Base-by-base conservation (phyloP, 2,888 invertebrate genomes). In the Spodoptera littoralis region DNA sequence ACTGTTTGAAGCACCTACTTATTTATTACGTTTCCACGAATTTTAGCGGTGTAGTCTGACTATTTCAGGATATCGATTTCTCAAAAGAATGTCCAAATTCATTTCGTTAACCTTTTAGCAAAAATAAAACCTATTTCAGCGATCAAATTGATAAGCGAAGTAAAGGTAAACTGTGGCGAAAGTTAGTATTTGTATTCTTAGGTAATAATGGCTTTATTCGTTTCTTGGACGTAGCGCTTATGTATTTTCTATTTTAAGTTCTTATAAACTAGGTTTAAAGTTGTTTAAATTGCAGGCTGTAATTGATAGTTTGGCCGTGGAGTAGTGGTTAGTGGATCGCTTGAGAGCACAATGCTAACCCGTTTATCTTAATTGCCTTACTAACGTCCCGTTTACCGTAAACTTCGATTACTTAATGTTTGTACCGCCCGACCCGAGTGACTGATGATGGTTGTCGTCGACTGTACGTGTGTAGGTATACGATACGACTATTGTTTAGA, bases 381-480 rank as follows among this genome's bases (percentile, higher is more conserved):
- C 65, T 64, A 60, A 64, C 59, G 47, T 59, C 49, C 65, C 64
- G 48, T 47, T 64, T 50, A 60, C 60, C 66, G 67, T 77, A 71
- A 77, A 77, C 56, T 70, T 68, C 62, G 67, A 77, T 74, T 73
- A 76, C 60, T 67, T 73, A 70, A 64, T 73, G 70, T 60, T 36
- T 51, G 43, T 53, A 41, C 56, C 59, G 47, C 41, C 51, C 50
- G 61, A 70, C 57, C 60, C 43, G 51, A 57, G 70, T 77, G 67
- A 73, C 46, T 48, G 70, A 70, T 58, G 57, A 60, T 42, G 50
- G 51, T 52, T 50, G 18, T n/a, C 11, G 24, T 43, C 24, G 22
- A 36, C 6, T 36, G 8, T 36, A 30, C 8, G 36, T 8, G 36
- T 36, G 36, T 36, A 36, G 36, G 9, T 36, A 9, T 8, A 36